Evolutionary conservation across 2,888 invertebrate species (phyloP).

Genomic region (Apamea sordens): DNA sequence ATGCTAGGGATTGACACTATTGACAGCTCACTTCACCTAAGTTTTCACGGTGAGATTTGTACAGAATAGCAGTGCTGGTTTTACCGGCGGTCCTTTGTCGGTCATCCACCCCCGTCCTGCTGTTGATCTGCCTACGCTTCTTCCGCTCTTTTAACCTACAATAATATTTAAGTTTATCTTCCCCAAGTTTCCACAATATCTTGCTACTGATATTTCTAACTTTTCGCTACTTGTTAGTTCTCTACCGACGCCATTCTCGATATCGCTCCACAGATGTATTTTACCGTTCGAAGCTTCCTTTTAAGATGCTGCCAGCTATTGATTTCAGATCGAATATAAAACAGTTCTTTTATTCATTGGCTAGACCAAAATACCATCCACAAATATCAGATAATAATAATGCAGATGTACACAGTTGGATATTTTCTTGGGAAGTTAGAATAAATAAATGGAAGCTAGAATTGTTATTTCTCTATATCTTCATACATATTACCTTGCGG

Average conservation of each 20-base stretch:
- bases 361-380: slow-evolving; percentile 6
- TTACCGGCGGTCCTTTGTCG: background rate
- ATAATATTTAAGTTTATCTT: background rate
- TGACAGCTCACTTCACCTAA: no score
- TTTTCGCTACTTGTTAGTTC: slow-evolving; percentile 5
- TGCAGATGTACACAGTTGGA: slow-evolving; percentile 20
- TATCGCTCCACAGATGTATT: slow-evolving; percentile 35
- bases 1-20: no score
- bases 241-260: slow-evolving; percentile 29
- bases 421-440: slow-evolving; percentile 17
- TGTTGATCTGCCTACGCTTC: background rate
- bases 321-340: slow-evolving; percentile 54
- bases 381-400: slow-evolving; percentile 27
- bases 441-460: slow-evolving; percentile 16
- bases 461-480: slow-evolving; percentile 8
- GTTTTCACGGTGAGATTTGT: no score
- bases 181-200: background rate
- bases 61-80: no score
- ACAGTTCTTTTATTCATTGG: slow-evolving; percentile 46
- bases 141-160: background rate
- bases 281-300: slow-evolving; percentile 25
- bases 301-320: slow-evolving; percentile 52
- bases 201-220: background rate
- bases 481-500: background rate
- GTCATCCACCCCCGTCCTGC: no score